phyloP scores from a whole-genome alignment of 2,113 vertebrate genomes.

The Cochlearius cochlearius region DNA sequence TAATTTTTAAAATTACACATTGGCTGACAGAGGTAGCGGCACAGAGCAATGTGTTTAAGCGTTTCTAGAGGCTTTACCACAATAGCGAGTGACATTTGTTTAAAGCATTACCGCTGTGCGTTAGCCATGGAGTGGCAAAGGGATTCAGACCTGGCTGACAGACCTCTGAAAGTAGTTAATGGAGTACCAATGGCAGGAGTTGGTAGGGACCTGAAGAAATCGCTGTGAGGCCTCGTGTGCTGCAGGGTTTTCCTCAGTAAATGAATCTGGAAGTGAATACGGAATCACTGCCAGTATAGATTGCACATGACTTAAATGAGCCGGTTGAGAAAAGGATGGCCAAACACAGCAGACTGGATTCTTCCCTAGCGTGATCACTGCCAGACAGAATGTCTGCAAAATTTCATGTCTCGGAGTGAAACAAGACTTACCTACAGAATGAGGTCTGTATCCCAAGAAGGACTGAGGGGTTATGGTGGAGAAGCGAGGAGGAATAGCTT shows the following conservation, averaged over 20 bases:
- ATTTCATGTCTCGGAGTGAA: background rate
- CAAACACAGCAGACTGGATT: background rate
- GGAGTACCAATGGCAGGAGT: background rate
- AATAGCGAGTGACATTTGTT: background rate
- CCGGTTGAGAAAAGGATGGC: background rate
- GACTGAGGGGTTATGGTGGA: background rate
- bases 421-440: background rate
- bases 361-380: background rate
- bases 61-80: background rate
- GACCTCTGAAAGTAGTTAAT: background rate
- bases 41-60: background rate
- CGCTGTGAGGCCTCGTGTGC: background rate
- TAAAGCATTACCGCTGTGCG: background rate
- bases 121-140: background rate
- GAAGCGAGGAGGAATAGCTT: background rate
- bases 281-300: background rate
- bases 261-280: background rate
- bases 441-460: background rate
- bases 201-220: background rate
- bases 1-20: background rate
- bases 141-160: background rate
- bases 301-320: background rate
- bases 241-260: background rate
- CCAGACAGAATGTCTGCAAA: background rate
- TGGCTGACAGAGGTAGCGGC: background rate